phyloP scores from a whole-genome alignment of 2,888 invertebrate species.

The Pammene fasciana region DNA sequence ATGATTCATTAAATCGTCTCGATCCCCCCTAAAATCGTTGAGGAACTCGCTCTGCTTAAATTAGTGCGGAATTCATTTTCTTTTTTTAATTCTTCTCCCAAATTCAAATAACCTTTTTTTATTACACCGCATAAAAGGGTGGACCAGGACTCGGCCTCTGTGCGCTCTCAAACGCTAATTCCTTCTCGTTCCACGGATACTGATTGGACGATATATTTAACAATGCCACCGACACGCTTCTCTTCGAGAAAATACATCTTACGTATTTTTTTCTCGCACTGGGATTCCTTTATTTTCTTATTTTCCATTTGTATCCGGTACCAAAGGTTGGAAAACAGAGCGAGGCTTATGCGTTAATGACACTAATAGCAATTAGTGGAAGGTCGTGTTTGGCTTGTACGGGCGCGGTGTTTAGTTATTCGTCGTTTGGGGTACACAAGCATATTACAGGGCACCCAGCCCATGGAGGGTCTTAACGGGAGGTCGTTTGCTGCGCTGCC shows the following conservation, averaged over 20 bases:
- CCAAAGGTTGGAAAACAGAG: constrained; percentile 62
- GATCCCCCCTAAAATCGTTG: constrained; percentile 73
- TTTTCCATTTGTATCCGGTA: constrained; percentile 60
- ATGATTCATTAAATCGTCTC: constrained; percentile 72
- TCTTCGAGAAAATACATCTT: constrained; percentile 78
- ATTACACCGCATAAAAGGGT: constrained; percentile 78
- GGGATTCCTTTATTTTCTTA: constrained; percentile 76
- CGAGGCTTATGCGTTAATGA: constrained; percentile 68
- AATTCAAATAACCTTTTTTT: constrained; percentile 81
- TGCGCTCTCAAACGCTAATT: constrained; percentile 77
- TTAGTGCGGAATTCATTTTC: constrained; percentile 80
- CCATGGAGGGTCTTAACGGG: constrained; percentile 79
- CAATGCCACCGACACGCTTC: constrained; percentile 78
- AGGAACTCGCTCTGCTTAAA: constrained; percentile 75
- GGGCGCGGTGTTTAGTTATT: constrained; percentile 68
- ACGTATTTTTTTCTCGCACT: constrained; percentile 71
- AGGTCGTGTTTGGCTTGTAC: constrained; percentile 75
- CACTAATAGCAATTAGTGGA: constrained; percentile 73
- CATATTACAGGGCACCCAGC: constrained; percentile 75
- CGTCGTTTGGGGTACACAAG: constrained; percentile 64
- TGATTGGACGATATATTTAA: constrained; percentile 84
- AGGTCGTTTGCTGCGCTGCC: constrained; percentile 81
- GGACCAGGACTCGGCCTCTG: constrained; percentile 68
- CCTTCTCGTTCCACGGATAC: constrained; percentile 71
- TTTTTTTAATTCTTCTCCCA: constrained; percentile 79